Conservation (phyloP, 1,140 invertebrate species). For the Himalopsyche phryganea region DNA sequence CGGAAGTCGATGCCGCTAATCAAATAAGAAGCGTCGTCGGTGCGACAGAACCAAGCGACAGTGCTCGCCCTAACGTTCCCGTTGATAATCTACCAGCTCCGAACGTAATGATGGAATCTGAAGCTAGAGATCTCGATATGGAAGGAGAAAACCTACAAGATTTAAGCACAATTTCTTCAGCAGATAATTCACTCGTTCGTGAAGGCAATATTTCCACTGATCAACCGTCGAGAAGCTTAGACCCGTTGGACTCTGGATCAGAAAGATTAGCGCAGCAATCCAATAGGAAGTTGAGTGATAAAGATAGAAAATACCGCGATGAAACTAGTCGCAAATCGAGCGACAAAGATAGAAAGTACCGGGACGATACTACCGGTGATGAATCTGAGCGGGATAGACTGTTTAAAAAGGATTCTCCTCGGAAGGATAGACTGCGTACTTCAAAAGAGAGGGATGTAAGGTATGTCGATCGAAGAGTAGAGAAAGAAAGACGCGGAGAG, state of each 20-base stretch:
- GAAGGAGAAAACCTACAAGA: slow-evolving; percentile 60
- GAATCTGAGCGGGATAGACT: slow-evolving; percentile 47
- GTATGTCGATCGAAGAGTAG: slow-evolving; percentile 38
- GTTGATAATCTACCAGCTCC: slow-evolving; percentile 18
- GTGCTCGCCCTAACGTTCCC: slow-evolving; percentile 23
- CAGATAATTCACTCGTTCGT: slow-evolving; percentile 41
- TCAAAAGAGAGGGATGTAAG: slow-evolving; percentile 41
- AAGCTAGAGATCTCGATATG: slow-evolving; percentile 52
- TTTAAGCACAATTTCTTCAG: slow-evolving; percentile 42
- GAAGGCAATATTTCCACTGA: slow-evolving; percentile 42
- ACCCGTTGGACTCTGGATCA: slow-evolving; percentile 24
- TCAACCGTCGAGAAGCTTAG: slow-evolving; percentile 2
- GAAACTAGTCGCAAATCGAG: slow-evolving; percentile 9
- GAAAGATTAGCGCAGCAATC: slow-evolving; percentile 12
- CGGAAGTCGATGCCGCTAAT: slow-evolving; percentile 39
- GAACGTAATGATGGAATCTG: slow-evolving; percentile 36
- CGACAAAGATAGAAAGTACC: slow-evolving; percentile 31
- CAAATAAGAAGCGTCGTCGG: slow-evolving; percentile 42
- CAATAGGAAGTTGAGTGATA: slow-evolving; percentile 7
- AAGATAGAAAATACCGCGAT: neutral
- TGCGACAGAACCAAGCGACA: slow-evolving; percentile 37
- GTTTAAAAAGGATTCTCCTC: slow-evolving; percentile 40
- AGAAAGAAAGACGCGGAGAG: slow-evolving; percentile 39
- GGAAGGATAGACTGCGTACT: slow-evolving; percentile 43
- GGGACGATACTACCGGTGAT: slow-evolving; percentile 43